Conservation (phyloP, 1,140 invertebrate genomes). For the Heliconius hermathena region DNA sequence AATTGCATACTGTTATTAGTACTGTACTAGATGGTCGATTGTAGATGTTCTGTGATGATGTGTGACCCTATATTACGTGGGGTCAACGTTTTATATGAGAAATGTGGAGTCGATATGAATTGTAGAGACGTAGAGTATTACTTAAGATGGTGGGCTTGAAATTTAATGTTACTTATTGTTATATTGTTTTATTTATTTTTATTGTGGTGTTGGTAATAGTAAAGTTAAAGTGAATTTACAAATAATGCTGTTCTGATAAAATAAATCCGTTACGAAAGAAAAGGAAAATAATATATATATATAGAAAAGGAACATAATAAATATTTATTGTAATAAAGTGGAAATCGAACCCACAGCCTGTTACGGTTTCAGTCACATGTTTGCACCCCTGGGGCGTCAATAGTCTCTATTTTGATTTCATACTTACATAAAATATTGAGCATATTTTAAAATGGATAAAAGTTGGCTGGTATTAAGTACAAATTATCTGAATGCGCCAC, state of each 20-base stretch:
- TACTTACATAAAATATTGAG: too few species aligned
- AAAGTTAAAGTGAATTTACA: neutral
- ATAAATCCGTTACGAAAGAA: too few species aligned
- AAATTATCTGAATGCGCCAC: neutral
- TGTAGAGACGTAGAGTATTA: neutral
- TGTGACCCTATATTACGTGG: slow-evolving; percentile 27
- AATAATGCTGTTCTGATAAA: too few species aligned
- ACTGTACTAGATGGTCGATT: slow-evolving; percentile 30
- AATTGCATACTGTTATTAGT: slow-evolving; percentile 41
- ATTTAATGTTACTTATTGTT: neutral
- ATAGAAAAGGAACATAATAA: too few species aligned
- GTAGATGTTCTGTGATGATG: slow-evolving; percentile 35
- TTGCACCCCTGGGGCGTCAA: too few species aligned
- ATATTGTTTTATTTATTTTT: neutral
- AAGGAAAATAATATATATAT: too few species aligned
- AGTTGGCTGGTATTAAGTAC: too few species aligned
- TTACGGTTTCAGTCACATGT: too few species aligned
- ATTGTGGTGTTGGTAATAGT: neutral
- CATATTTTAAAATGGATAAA: too few species aligned
- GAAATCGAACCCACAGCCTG: too few species aligned
- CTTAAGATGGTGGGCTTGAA: neutral
- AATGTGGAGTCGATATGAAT: slow-evolving; percentile 20
- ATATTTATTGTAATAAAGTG: too few species aligned
- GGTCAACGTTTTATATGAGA: slow-evolving; percentile 37
- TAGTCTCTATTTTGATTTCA: too few species aligned